These are phyloP conservation scores for Drosophila borborema DNA, from an alignment of 2,888 invertebrate genomes.

Conservation along the genomic window DNA sequence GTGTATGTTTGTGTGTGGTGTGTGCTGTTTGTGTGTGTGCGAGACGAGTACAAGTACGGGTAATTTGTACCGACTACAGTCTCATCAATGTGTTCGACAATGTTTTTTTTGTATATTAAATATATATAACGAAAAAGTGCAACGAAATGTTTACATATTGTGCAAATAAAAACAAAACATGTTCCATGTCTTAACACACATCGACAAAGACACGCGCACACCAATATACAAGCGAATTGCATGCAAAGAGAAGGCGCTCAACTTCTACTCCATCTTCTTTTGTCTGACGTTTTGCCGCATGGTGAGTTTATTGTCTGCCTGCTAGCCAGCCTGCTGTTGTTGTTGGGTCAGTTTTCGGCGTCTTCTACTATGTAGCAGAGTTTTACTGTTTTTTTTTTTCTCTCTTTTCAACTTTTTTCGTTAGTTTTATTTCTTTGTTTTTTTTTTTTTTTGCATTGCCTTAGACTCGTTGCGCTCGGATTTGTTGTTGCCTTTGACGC, in stretches of 20 bases:
- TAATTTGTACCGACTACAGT: slow-evolving; percentile 64
- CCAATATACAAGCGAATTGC: slow-evolving; percentile 70
- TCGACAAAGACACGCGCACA: slow-evolving; percentile 65
- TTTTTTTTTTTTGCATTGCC: slow-evolving; percentile 28
- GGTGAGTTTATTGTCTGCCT: slow-evolving; percentile 70
- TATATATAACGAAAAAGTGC: slow-evolving; percentile 54
- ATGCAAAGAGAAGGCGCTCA: slow-evolving; percentile 76
- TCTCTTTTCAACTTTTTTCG: slow-evolving; percentile 6
- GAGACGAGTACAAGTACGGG: slow-evolving; percentile 60
- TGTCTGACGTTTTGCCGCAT: slow-evolving; percentile 80
- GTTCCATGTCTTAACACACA: slow-evolving; percentile 61
- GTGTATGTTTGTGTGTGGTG: slow-evolving; percentile 29
- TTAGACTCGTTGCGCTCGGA: slow-evolving; percentile 29
- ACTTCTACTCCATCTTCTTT: slow-evolving; percentile 78
- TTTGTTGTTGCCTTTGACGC: slow-evolving; percentile 44
- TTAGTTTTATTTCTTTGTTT: slow-evolving; percentile 18
- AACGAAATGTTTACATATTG: slow-evolving; percentile 62
- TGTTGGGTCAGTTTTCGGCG: slow-evolving; percentile 73
- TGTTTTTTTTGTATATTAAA: slow-evolving; percentile 53
- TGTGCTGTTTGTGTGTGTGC: slow-evolving; percentile 39
- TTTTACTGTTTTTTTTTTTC: slow-evolving; percentile 27
- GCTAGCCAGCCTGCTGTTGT: slow-evolving; percentile 37
- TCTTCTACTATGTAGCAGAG: slow-evolving; percentile 44
- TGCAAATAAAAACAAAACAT: slow-evolving; percentile 70
- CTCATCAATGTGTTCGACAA: slow-evolving; percentile 46